Evolutionary conservation across 2,888 invertebrate species (phyloP), one percentile per base, ranked within the genome.

Genomic region (Drepana falcataria): DNA sequence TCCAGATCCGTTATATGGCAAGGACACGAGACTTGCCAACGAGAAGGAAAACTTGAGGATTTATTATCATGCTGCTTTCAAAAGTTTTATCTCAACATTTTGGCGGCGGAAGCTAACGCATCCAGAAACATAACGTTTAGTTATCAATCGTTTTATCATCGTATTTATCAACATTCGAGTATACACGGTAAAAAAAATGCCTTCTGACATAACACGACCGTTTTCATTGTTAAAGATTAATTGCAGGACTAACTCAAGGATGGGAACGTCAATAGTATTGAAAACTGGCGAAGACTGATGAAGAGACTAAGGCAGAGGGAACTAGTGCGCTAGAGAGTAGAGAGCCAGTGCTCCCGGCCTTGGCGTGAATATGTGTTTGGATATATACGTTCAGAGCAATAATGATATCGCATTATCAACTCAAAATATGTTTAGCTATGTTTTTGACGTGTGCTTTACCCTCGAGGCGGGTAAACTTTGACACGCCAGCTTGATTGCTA

Each of bases 1-100:
- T 84, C 82, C 55, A 77, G 74, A 52, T 2, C 0, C 3, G 53
- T 9, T 66, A 65, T 48, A 55, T 66, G 33, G 6, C 69, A 35
- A 49, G 52, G 60, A 35, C 41, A 48, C 41, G 59, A 73, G 70
- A 69, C 76, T 81, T 81, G 81, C 81, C 79, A 82, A 77, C 78
- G 74, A 72, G 72, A 71, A 68, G 83, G 71, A 78, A 75, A 83
- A 88, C 85, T 87, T 87, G 72, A 72, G 79, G 79, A 88, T 88
- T 89, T 88, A 87, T 87, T 85, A 81, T 85, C 86, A 78, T 80
- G 79, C 79, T 79, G 78, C 81, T 79, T 83, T 85, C 83, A 77
- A 72, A 82, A 87, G 84, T 88, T 88, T 85, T 83, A 87, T 85
- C 87, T 87, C 75, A 81, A 81, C 81, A 78, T 72, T 77, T 21